phyloP scores from a whole-genome alignment of 2,113 vertebrate species.

The Ceratotherium simum region DNA sequence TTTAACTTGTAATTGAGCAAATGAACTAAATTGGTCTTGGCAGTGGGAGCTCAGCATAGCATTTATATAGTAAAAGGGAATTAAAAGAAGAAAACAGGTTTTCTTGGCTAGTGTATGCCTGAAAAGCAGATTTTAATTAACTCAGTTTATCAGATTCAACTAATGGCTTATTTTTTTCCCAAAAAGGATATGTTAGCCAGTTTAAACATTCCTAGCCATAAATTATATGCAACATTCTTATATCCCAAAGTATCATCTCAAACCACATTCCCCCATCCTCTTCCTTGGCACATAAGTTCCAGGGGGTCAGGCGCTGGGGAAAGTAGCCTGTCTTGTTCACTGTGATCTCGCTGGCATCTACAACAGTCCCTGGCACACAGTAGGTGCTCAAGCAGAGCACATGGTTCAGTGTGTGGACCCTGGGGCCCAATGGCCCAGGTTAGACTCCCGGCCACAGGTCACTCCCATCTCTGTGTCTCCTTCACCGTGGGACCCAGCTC shows the following conservation, averaged over 20 bases:
- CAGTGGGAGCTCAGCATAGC: not conserved
- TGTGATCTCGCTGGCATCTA: not conserved
- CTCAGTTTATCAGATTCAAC: slow-evolving; percentile 38
- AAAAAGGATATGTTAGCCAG: not conserved
- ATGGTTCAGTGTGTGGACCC: not conserved
- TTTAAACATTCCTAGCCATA: not conserved
- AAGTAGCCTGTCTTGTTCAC: not conserved
- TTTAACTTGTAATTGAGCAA: slow-evolving; percentile 70
- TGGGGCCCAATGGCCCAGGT: accelerated
- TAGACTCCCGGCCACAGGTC: accelerated
- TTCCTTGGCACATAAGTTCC: not conserved
- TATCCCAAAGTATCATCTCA: not conserved
- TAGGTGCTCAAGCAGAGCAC: not conserved
- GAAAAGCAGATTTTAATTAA: slow-evolving; percentile 50
- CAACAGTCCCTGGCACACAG: not conserved
- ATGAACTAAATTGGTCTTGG: slow-evolving; percentile 36
- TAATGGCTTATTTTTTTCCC: not conserved
- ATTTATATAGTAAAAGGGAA: slow-evolving; percentile 2
- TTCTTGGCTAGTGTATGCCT: not conserved
- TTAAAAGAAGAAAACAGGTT: not conserved
- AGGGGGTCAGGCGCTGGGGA: not conserved
- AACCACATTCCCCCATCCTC: accelerated
- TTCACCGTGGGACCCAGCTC: not conserved
- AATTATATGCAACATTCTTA: not conserved
- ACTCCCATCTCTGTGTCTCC: not conserved